phyloP scores from a whole-genome alignment of 2,888 invertebrate genomes.

The Sphaerolaimus hirsutus region DNA sequence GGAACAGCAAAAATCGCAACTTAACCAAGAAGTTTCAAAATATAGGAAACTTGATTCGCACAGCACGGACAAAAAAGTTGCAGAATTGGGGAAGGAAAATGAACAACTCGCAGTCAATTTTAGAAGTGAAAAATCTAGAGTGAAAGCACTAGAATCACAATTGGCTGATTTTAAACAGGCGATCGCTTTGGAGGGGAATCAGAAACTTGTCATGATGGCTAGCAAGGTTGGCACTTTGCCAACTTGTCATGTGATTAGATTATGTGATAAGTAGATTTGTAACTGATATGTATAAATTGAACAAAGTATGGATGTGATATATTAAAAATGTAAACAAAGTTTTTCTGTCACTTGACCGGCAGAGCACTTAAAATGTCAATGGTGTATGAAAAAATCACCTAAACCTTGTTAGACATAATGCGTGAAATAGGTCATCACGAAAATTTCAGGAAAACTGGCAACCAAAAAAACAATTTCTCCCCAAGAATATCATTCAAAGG shows the following conservation, averaged over 20 bases:
- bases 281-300: too few species aligned
- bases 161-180: slow-evolving; percentile 12
- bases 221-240: slow-evolving; percentile 13
- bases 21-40: background rate
- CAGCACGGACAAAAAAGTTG: slow-evolving; percentile 6
- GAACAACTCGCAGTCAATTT: slow-evolving; percentile 27
- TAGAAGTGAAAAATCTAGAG: slow-evolving; percentile 8
- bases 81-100: background rate
- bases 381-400: too few species aligned
- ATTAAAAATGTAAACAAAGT: too few species aligned
- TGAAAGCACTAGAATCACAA: slow-evolving; percentile 9
- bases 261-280: too few species aligned
- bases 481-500: too few species aligned
- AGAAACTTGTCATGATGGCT: slow-evolving; percentile 20
- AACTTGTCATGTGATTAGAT: background rate
- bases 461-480: too few species aligned
- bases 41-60: slow-evolving; percentile 1
- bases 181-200: slow-evolving; percentile 20
- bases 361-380: too few species aligned
- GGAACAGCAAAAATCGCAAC: slow-evolving; percentile 6
- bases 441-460: too few species aligned
- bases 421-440: too few species aligned
- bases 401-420: too few species aligned
- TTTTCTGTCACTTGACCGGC: too few species aligned
- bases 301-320: too few species aligned